These are phyloP conservation scores for Halictus ligatus DNA, from an alignment of 2,888 invertebrate genomes.

Conservation along the genomic window DNA sequence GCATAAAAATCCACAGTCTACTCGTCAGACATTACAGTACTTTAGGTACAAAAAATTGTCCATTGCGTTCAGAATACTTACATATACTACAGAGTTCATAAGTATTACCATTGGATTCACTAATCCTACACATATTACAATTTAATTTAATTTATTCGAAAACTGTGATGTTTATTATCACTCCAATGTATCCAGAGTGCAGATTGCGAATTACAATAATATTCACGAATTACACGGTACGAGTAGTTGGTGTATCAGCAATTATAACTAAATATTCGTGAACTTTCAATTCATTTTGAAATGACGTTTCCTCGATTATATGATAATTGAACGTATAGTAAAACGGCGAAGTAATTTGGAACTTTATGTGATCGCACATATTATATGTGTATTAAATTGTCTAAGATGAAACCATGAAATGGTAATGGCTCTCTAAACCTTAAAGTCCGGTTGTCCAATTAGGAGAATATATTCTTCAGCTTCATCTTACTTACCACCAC, in stretches of 20 bases:
- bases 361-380: neutral
- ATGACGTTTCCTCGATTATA: neutral
- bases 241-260: neutral
- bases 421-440: neutral
- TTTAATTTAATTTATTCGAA: too few relatives aligned
- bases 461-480: conserved; percentile 17
- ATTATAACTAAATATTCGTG: neutral
- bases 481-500: conserved; percentile 27
- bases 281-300: neutral
- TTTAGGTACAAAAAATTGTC: neutral
- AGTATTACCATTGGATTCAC: neutral
- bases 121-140: neutral
- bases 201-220: neutral
- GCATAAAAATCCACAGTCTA: neutral
- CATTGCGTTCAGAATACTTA: neutral
- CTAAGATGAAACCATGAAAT: neutral
- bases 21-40: neutral
- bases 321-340: neutral
- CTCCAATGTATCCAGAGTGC: neutral
- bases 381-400: neutral
- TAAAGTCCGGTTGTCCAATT: conserved; percentile 29
- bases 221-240: neutral
- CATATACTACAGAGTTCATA: neutral
- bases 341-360: neutral
- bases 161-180: neutral